These are phyloP conservation scores for Diadumene lineata DNA, from an alignment of 92 coral and sea anemone species.

Conservation along the genomic window DNA sequence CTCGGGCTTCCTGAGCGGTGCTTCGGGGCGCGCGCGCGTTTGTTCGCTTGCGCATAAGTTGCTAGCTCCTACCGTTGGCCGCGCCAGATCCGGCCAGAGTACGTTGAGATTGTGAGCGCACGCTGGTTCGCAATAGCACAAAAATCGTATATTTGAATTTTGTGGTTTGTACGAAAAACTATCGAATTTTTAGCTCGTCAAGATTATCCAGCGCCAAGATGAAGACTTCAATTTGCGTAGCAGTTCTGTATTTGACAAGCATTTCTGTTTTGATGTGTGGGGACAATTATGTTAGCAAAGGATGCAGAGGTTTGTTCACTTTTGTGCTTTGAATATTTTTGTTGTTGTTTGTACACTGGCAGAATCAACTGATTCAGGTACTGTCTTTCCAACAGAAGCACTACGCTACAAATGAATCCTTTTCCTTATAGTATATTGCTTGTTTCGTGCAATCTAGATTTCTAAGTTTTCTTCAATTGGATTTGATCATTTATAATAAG, in stretches of 20 bases:
- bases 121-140: background rate
- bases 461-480: background rate
- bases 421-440: background rate
- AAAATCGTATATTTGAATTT: background rate
- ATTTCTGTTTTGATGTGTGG: conserved; percentile 4
- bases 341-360: background rate
- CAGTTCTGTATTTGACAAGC: background rate
- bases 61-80: background rate
- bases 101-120: background rate
- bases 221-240: background rate
- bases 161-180: background rate
- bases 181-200: background rate
- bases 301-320: background rate
- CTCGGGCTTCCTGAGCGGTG: no score
- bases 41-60: background rate
- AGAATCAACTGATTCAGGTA: no score
- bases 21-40: no score
- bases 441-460: no score
- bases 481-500: background rate
- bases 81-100: background rate
- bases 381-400: no score
- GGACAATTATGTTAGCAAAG: background rate
- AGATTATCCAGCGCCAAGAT: background rate
- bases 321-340: no score
- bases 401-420: background rate